phyloP scores from a whole-genome alignment of 2,113 vertebrate species.

The Vidua macroura region DNA sequence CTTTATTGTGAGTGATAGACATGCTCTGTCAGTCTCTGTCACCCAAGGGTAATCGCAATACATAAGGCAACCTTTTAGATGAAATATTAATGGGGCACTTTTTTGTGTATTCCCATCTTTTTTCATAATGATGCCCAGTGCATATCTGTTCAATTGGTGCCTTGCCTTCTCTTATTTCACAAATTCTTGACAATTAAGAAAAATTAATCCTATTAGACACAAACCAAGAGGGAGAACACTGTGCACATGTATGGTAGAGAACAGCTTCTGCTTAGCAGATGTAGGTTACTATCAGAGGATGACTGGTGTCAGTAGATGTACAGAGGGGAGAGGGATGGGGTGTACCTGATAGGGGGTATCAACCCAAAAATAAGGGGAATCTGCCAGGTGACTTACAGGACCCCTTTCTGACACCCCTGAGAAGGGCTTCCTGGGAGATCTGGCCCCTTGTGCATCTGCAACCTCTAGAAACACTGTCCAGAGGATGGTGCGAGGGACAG shows the following conservation, averaged over 20 bases:
- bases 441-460: background rate
- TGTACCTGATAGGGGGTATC: background rate
- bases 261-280: background rate
- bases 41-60: background rate
- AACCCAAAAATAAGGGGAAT: background rate
- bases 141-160: background rate
- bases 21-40: background rate
- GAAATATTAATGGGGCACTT: background rate
- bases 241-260: background rate
- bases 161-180: background rate
- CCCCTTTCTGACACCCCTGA: background rate
- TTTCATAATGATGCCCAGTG: background rate
- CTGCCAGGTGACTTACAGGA: background rate
- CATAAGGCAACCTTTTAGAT: background rate
- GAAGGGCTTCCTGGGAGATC: background rate
- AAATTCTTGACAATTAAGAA: background rate
- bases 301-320: background rate
- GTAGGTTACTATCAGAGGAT: background rate
- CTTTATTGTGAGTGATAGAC: slow-evolving; percentile 21
- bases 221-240: background rate
- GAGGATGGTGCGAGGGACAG: background rate
- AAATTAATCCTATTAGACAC: background rate
- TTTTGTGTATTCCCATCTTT: background rate
- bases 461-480: background rate
- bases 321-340: background rate